phyloP scores from a whole-genome alignment of 1,140 invertebrate species.

The Phymastichus coffea region DNA sequence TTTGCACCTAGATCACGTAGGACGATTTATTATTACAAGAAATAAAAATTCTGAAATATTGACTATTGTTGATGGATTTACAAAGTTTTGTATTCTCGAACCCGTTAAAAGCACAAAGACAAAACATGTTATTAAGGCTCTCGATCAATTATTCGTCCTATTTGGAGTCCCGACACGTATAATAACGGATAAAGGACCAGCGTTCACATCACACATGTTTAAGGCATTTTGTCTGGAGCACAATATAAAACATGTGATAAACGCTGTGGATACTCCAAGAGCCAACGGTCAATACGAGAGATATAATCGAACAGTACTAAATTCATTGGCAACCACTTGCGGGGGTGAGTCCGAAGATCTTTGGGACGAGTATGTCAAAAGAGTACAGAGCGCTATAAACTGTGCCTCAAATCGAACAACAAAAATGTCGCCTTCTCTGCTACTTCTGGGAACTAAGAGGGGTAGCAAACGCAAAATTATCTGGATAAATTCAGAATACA shows the following conservation, averaged over 20 bases:
- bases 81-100: conserved; percentile 39
- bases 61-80: conserved; percentile 36
- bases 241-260: conserved; percentile 32
- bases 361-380: conserved; percentile 34
- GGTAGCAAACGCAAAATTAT: conserved; percentile 25
- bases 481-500: conserved; percentile 24
- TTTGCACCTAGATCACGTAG: conserved; percentile 44
- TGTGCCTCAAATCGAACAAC: conserved; percentile 33
- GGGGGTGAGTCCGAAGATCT: conserved; percentile 25
- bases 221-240: conserved; percentile 28
- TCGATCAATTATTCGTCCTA: conserved; percentile 21
- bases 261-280: conserved; percentile 37
- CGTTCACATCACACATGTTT: conserved; percentile 33
- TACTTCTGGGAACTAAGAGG: conserved; percentile 33
- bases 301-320: conserved; percentile 33
- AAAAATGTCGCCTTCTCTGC: conserved; percentile 38
- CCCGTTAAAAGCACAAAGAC: conserved; percentile 34
- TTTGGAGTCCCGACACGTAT: conserved; percentile 39
- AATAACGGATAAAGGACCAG: conserved; percentile 40
- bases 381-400: conserved; percentile 38
- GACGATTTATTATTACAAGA: conserved; percentile 32
- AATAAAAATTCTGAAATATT: conserved; percentile 21
- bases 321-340: conserved; percentile 31
- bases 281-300: conserved; percentile 42
- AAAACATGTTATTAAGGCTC: conserved; percentile 12